Evolutionary conservation across 2,113 vertebrate species (phyloP).

Genomic region (Lasiurus borealis): DNA sequence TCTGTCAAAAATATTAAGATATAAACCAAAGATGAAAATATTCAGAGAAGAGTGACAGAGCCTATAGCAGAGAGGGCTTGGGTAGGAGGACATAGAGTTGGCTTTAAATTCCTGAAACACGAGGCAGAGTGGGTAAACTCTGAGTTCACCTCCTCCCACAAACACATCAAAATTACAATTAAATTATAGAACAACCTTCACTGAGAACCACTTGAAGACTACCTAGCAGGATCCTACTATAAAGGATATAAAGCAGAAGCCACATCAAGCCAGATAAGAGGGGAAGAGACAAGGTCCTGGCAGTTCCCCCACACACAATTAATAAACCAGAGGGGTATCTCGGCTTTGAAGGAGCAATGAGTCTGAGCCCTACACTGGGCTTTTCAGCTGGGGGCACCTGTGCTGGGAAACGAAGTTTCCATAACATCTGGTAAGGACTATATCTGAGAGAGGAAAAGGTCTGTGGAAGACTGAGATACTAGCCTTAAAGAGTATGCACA

Average conservation of each 20-base stretch:
- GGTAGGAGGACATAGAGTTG: neutral
- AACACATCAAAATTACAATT: neutral
- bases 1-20: neutral
- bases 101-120: neutral
- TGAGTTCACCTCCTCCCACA: neutral
- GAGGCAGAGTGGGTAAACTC: neutral
- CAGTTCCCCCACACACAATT: no score
- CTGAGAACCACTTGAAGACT: neutral
- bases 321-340: neutral
- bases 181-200: neutral
- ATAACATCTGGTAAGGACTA: neutral
- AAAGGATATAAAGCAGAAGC: neutral
- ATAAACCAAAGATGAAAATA: neutral
- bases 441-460: neutral
- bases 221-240: neutral
- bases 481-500: no score
- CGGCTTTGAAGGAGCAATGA: neutral
- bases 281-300: neutral
- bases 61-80: neutral
- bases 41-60: neutral
- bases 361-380: neutral
- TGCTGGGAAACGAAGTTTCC: neutral
- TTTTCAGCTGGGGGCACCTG: neutral
- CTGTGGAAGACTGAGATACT: neutral
- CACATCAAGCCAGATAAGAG: neutral